Conservation (phyloP, 2,113 vertebrate genomes). For the Cavia aperea region DNA sequence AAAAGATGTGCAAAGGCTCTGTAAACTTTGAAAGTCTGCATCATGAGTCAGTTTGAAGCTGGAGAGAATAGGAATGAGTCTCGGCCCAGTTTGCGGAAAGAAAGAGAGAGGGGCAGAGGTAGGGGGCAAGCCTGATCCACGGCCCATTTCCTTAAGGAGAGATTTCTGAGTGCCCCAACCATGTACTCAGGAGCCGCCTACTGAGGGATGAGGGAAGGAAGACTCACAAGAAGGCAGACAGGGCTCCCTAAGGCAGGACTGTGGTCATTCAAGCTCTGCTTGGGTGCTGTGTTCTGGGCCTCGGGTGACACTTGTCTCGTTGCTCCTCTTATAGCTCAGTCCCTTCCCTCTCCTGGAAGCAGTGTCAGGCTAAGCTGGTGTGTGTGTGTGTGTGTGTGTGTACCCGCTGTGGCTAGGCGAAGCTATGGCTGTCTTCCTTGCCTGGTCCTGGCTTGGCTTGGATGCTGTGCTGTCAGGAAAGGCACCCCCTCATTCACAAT, state of each 20-base stretch:
- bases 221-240: neutral
- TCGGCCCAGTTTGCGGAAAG: fast-evolving
- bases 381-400: fast-evolving
- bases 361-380: neutral
- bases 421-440: neutral
- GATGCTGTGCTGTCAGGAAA: neutral
- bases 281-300: neutral
- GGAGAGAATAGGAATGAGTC: neutral
- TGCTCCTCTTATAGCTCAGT: neutral
- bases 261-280: neutral
- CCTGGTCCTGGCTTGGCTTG: neutral
- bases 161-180: neutral
- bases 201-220: no score
- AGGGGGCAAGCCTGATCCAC: neutral
- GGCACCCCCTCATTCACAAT: neutral
- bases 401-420: neutral
- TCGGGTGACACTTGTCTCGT: no score
- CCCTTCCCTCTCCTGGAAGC: neutral
- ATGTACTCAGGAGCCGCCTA: neutral
- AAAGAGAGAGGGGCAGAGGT: neutral
- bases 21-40: neutral
- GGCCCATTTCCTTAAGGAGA: neutral
- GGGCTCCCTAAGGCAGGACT: neutral
- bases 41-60: neutral
- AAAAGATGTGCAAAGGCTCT: neutral